phyloP scores from a whole-genome alignment of 1,140 invertebrate species.

The Drosophila gunungcola region DNA sequence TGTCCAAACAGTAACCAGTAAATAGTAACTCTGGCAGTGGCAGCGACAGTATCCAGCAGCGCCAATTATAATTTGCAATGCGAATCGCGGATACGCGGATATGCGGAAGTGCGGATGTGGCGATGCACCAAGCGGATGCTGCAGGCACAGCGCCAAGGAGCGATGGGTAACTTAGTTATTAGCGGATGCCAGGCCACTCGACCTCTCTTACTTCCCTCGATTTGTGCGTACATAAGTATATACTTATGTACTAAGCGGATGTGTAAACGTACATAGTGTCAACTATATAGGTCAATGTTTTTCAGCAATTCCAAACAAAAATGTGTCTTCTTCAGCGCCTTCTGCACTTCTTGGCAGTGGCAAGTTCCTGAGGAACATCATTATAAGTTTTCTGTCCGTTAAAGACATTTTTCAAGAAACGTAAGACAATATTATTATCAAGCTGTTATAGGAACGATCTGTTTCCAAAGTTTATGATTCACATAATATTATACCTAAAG shows the following conservation, averaged over 20 bases:
- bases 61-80: constrained; percentile 70
- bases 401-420: no score
- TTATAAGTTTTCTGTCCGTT: no score
- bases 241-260: constrained; percentile 37
- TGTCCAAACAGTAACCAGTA: constrained; percentile 54
- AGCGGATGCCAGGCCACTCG: constrained; percentile 51
- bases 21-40: constrained; percentile 27
- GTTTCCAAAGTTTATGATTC: no score
- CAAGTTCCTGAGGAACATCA: not conserved
- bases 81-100: constrained; percentile 25
- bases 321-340: constrained; percentile 31
- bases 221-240: constrained; percentile 33
- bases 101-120: constrained; percentile 21
- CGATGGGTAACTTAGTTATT: constrained; percentile 67
- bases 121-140: constrained; percentile 23
- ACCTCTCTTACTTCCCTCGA: not conserved
- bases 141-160: constrained; percentile 56
- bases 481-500: no score
- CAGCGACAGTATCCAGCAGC: constrained; percentile 31
- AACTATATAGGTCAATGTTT: constrained; percentile 68
- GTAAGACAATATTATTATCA: no score
- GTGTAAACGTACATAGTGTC: constrained; percentile 30
- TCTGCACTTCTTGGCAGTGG: not conserved
- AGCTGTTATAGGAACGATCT: no score
- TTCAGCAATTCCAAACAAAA: constrained; percentile 45